Evolutionary conservation across 2,888 invertebrate species (phyloP).

Genomic region (Epistrophella euchroma): DNA sequence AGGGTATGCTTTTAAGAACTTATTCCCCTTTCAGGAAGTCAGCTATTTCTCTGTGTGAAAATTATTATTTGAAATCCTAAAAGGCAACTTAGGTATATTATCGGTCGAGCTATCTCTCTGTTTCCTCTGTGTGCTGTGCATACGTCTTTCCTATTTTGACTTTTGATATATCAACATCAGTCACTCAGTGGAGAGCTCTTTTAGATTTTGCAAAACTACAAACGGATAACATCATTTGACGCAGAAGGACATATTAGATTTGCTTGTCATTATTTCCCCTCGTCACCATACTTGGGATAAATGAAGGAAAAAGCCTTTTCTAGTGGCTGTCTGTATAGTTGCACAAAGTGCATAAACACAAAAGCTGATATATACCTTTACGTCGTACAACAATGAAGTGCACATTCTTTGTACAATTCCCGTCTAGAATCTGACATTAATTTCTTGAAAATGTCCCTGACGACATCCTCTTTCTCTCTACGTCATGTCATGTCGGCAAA

Average conservation of each 20-base stretch:
- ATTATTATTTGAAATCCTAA: background rate
- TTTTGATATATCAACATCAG: slow-evolving; percentile 57
- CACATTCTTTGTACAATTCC: slow-evolving; percentile 42
- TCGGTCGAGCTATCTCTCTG: background rate
- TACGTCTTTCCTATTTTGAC: slow-evolving; percentile 29
- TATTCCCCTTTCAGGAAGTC: background rate
- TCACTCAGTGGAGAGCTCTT: slow-evolving; percentile 7
- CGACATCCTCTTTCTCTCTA: background rate
- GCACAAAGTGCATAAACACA: background rate
- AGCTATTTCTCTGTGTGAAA: background rate
- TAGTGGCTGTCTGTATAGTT: background rate
- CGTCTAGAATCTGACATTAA: slow-evolving; percentile 52
- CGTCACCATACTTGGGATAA: slow-evolving; percentile 20
- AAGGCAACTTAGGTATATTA: slow-evolving; percentile 36
- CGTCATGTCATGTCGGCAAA: slow-evolving; percentile 29
- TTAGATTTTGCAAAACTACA: slow-evolving; percentile 35
- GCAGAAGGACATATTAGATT: slow-evolving; percentile 50
- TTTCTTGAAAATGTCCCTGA: slow-evolving; percentile 58
- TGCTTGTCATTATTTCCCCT: slow-evolving; percentile 32
- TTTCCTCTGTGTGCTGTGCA: background rate
- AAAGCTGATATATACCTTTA: no score
- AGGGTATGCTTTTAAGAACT: background rate
- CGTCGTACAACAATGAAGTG: slow-evolving; percentile 13
- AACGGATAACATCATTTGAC: slow-evolving; percentile 46
- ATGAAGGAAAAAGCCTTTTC: slow-evolving; percentile 6